Evolutionary conservation across 2,113 vertebrate species (phyloP), one percentile per base, ranked within the genome.

Genomic region (Oncorhynchus tshawytscha): DNA sequence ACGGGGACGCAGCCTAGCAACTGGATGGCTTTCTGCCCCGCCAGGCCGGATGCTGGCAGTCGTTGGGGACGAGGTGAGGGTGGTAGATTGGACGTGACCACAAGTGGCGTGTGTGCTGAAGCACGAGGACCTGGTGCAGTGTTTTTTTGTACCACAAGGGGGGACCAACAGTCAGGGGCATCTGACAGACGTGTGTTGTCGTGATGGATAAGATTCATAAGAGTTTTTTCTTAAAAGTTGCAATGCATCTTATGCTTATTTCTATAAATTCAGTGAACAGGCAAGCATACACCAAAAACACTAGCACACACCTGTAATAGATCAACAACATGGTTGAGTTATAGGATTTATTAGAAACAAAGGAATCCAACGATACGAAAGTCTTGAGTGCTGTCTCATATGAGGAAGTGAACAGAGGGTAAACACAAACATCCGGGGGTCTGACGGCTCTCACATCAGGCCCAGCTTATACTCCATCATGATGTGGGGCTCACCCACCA

Each of bases 401-500:
- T 29, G 7, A 31, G 54, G 24, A 67, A 60, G 20, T 39, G 8
- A 62, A 62, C 59, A 29, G 54, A 45, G 18, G 16, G 27, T 1
- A 20, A 45, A 27, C n/a, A 15, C 34, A 5, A 15, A 24, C 7
- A 18, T 34, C 6, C 5, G 48, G 22, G 12, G 8, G 72, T 31
- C 74, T 68, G 66, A 27, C 34, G 7, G 31, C 59, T 67, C 80
- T 95, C 91, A 99, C 91, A 97, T 88, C 82, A 99, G 84, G 72
- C 97, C 96, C 0, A 98, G 91, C 78, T 95, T 97, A 88, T 96
- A 91, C 83, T 99, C 97, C 85, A 96, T 89, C 97, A 98, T 98
- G 76, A 95, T 83, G 85, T 99, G 97, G n/a, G 97, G 96, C 25
- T 99, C 97, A 6, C 96, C 96, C 95, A 98, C 97, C 78, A 95